A percentile compares a stretch with the other conserved stretches of the same genome.
phyloP scores from a whole-genome alignment of 2,888 invertebrate species.

The Papilio elwesi region DNA sequence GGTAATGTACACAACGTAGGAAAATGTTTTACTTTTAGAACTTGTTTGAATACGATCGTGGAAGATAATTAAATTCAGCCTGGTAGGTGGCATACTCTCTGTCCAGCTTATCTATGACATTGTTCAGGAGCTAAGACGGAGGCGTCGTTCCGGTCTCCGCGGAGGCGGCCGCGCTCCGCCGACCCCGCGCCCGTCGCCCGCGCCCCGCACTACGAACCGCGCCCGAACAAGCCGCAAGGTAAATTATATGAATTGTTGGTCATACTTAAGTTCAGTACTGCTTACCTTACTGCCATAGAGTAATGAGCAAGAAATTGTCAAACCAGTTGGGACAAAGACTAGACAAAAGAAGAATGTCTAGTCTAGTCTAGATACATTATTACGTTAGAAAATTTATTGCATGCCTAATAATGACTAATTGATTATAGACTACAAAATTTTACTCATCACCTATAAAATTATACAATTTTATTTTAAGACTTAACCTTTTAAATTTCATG shows the following conservation, averaged over 20 bases:
- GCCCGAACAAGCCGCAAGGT: constrained; percentile 88
- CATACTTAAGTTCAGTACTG: background rate
- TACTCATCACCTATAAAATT: background rate
- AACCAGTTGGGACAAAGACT: background rate
- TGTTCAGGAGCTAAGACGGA: constrained; percentile 63
- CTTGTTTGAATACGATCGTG: too few species aligned
- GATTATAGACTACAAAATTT: background rate
- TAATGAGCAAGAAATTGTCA: background rate
- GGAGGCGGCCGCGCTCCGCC: constrained; percentile 89
- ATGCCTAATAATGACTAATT: background rate
- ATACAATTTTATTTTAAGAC: background rate
- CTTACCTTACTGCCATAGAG: background rate
- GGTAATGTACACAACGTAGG: constrained; percentile 57
- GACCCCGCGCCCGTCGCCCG: constrained; percentile 74
- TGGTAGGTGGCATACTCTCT: too few species aligned
- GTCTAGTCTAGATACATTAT: too few species aligned
- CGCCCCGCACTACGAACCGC: constrained; percentile 81
- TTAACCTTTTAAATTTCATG: constrained; percentile 1
- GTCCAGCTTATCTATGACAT: too few species aligned
- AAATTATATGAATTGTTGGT: constrained; percentile 41
- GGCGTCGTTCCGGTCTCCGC: constrained; percentile 88
- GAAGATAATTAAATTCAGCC: too few species aligned
- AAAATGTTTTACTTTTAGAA: too few species aligned
- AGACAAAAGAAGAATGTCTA: background rate
- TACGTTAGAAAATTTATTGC: background rate